A percentile compares a stretch with the other conserved stretches of the same genome.
These are phyloP conservation scores for Budorcas taxicolor DNA, from an alignment of 2,113 vertebrate genomes.

Conservation along the genomic window DNA sequence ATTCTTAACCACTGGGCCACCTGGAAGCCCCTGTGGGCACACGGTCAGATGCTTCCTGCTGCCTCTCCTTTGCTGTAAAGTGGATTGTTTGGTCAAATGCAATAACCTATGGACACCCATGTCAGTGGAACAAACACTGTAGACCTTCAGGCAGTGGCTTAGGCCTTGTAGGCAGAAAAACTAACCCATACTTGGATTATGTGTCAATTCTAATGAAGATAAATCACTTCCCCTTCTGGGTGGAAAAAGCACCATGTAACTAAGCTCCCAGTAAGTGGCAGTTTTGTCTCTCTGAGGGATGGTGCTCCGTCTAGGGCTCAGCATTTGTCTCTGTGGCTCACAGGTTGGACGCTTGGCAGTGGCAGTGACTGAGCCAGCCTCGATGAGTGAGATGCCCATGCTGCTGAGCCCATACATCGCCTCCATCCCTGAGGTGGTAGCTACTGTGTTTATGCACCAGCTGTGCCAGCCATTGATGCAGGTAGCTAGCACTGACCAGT, in stretches of 20 bases:
- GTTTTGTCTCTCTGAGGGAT: not conserved
- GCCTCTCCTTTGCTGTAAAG: not conserved
- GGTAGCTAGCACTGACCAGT: not conserved
- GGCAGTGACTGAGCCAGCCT: not conserved
- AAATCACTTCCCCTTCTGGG: not conserved
- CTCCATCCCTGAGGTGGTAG: not conserved
- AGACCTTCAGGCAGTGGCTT: not conserved
- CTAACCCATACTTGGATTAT: not conserved
- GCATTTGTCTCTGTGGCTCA: not conserved
- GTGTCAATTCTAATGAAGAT: not conserved
- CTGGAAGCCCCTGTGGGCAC: not conserved
- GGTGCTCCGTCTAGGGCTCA: not conserved
- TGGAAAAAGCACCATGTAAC: not conserved
- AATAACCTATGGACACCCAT: rapidly evolving
- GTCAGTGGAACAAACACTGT: not conserved
- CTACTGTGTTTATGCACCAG: not conserved
- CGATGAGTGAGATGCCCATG: not conserved
- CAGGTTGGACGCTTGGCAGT: not conserved
- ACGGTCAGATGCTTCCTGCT: not conserved
- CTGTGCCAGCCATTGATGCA: not conserved
- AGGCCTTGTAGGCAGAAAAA: not conserved
- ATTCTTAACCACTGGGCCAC: not conserved
- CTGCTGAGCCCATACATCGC: not conserved
- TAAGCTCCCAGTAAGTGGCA: not conserved
- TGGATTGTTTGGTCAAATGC: not conserved